A percentile compares a stretch with the other conserved stretches of the same genome.
phyloP scores from a whole-genome alignment of 2,888 invertebrate genomes.

The Tetragonisca angustula region DNA sequence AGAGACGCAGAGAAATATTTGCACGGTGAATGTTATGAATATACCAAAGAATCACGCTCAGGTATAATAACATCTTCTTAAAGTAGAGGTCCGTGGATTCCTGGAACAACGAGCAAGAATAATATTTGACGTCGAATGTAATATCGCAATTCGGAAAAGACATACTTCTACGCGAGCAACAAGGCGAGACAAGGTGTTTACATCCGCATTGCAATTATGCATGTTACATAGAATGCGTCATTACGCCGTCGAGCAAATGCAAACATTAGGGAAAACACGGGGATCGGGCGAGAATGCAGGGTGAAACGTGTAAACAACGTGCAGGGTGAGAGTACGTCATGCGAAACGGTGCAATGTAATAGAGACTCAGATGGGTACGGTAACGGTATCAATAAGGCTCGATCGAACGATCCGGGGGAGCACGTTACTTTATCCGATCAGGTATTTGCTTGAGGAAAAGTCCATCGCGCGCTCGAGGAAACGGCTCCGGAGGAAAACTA shows the following conservation, averaged over 20 bases:
- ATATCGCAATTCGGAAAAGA: background rate
- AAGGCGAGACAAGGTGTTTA: background rate
- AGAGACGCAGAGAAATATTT: no score
- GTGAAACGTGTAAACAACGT: constrained; percentile 31
- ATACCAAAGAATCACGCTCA: no score
- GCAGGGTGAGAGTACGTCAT: constrained; percentile 3
- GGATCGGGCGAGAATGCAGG: background rate
- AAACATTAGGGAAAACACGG: background rate
- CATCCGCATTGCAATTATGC: background rate
- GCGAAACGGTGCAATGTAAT: constrained; percentile 22
- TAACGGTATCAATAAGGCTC: constrained; percentile 46
- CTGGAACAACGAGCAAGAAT: background rate
- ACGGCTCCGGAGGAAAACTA: constrained; percentile 15
- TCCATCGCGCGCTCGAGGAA: constrained; percentile 9
- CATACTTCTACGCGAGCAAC: background rate
- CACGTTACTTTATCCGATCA: constrained; percentile 48
- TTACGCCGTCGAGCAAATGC: constrained; percentile 13
- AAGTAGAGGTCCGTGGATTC: no score
- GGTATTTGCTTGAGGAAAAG: constrained; percentile 38
- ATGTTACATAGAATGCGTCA: background rate
- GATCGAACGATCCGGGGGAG: constrained; percentile 30
- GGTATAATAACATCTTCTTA: no score
- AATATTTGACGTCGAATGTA: background rate
- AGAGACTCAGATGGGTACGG: constrained; percentile 27
- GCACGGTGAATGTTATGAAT: no score